phyloP scores from a whole-genome alignment of 2,888 invertebrate species.

The Heteromurus nitidus region DNA sequence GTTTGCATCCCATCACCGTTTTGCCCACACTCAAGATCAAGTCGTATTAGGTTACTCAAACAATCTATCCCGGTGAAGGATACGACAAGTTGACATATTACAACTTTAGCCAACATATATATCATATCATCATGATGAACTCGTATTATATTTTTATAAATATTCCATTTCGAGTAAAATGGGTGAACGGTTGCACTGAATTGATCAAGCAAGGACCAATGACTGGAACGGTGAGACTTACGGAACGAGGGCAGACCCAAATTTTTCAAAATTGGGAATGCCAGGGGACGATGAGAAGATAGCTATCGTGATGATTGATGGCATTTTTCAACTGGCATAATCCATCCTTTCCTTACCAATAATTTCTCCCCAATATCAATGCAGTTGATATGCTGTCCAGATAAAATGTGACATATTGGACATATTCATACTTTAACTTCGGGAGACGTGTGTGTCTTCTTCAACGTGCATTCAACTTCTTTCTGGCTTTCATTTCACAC shows the following conservation, averaged over 20 bases:
- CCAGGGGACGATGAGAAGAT: background rate
- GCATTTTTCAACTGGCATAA: slow-evolving; percentile 8
- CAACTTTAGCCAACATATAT: background rate
- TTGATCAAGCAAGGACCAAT: no score
- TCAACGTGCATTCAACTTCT: no score
- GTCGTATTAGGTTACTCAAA: slow-evolving; percentile 11
- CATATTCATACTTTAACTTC: no score
- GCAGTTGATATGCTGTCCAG: background rate
- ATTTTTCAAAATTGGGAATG: background rate
- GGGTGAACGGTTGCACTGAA: no score
- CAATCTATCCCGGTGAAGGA: slow-evolving; percentile 2
- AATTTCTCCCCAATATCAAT: slow-evolving; percentile 4
- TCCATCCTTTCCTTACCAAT: background rate
- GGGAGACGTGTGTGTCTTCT: no score
- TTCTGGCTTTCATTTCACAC: no score
- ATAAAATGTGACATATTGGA: slow-evolving; percentile 4
- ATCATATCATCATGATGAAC: background rate
- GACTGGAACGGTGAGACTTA: no score
- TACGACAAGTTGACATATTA: background rate
- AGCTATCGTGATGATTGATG: slow-evolving; percentile 35
- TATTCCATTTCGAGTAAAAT: no score
- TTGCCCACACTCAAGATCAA: background rate
- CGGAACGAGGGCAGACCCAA: background rate
- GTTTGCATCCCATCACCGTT: no score
- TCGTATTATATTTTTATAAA: background rate